Evolutionary conservation across 2,888 invertebrate species (phyloP).

Genomic region (Tetragonisca angustula): DNA sequence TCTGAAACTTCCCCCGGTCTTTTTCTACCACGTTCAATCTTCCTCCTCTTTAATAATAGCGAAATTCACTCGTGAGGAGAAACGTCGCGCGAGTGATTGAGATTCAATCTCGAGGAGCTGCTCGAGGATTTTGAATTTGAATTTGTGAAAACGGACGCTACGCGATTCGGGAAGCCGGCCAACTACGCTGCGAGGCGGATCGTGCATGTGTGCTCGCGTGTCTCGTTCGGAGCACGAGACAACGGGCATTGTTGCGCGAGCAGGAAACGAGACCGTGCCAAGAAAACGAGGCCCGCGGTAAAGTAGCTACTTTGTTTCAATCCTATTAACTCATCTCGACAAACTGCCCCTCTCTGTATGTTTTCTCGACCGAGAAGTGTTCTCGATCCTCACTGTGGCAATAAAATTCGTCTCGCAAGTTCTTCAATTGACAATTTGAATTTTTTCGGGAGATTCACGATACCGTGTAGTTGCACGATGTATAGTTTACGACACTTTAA

Average conservation of each 20-base stretch:
- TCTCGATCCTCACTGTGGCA: background rate
- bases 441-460: no score
- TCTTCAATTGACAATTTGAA: no score
- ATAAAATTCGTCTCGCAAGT: no score
- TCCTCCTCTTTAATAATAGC: background rate
- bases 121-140: background rate
- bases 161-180: background rate
- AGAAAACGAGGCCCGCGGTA: background rate
- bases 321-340: background rate
- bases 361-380: background rate
- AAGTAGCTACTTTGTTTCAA: background rate
- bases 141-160: no score
- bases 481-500: no score
- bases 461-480: no score
- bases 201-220: background rate
- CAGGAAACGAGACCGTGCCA: background rate
- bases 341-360: background rate
- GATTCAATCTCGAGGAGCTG: constrained; percentile 1
- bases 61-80: background rate
- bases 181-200: background rate
- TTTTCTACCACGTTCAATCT: background rate
- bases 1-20: no score
- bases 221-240: background rate
- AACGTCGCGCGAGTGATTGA: background rate
- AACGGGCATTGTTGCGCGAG: constrained; percentile 1